A percentile compares a stretch with the other conserved stretches of the same genome.
These are phyloP conservation scores for Vidua chalybeata DNA, from an alignment of 2,113 vertebrate genomes.

Conservation along the genomic window DNA sequence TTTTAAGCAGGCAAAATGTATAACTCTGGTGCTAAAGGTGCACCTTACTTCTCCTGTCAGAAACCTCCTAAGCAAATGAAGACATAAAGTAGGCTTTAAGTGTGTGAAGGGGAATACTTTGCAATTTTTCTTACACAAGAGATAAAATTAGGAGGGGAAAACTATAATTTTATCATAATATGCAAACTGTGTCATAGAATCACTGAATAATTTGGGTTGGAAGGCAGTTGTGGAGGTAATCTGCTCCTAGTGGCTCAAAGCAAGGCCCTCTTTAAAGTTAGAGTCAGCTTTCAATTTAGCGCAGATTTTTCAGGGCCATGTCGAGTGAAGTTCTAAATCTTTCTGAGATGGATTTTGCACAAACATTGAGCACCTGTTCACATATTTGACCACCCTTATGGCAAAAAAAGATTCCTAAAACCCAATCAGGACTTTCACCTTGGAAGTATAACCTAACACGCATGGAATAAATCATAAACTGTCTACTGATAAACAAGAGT, in stretches of 20 bases:
- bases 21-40: not conserved
- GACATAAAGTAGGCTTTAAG: not conserved
- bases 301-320: not conserved
- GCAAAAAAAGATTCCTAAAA: not conserved
- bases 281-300: not conserved
- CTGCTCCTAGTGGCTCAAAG: not conserved
- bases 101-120: not conserved
- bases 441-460: not conserved
- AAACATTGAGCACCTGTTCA: not conserved
- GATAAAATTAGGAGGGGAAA: not conserved
- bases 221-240: not conserved
- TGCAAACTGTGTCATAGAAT: not conserved
- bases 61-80: not conserved
- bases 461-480: not conserved
- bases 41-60: not conserved
- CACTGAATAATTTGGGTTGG: not conserved
- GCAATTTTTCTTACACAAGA: not conserved
- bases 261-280: not conserved
- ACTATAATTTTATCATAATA: not conserved
- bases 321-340: not conserved
- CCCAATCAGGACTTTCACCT: not conserved
- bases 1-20: not conserved
- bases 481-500: not conserved
- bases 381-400: not conserved
- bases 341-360: not conserved